These are phyloP conservation scores for Agrypnia vestita DNA, from an alignment of 1,140 invertebrate species.

Conservation along the genomic window DNA sequence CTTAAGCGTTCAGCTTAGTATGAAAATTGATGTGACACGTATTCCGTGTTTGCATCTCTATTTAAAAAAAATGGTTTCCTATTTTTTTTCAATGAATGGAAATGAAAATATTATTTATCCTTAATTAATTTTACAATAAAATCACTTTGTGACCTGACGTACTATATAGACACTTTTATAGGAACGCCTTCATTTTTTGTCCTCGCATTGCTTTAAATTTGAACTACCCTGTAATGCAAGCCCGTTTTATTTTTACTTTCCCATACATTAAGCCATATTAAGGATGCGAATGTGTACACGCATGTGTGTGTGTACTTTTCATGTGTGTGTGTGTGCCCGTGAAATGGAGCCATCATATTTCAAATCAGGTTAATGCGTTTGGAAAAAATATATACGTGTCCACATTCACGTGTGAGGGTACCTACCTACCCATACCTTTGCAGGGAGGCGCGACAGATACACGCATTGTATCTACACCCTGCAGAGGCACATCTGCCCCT, in stretches of 20 bases:
- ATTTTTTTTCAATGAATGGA: too few species aligned
- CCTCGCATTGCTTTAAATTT: background rate
- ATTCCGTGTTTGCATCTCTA: too few species aligned
- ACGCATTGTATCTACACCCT: background rate
- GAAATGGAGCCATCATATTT: slow-evolving; percentile 55
- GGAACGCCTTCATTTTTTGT: too few species aligned
- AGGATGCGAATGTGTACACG: background rate
- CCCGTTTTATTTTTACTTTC: slow-evolving; percentile 23
- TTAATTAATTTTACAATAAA: too few species aligned
- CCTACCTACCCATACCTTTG: background rate
- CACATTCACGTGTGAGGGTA: background rate
- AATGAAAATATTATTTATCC: too few species aligned
- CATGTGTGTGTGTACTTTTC: background rate
- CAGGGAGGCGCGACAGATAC: background rate
- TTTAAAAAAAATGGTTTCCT: too few species aligned
- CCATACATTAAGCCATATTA: slow-evolving; percentile 32
- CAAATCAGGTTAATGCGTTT: slow-evolving; percentile 61
- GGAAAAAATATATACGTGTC: slow-evolving; percentile 50
- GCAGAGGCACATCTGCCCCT: background rate
- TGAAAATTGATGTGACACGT: too few species aligned
- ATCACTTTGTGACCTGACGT: too few species aligned
- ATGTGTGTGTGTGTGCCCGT: background rate
- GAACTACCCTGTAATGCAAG: slow-evolving; percentile 27
- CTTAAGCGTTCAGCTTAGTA: too few species aligned
- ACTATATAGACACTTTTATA: too few species aligned